Base-by-base conservation (phyloP, 2,888 invertebrate genomes). In the Prionchulus punctatus region DNA sequence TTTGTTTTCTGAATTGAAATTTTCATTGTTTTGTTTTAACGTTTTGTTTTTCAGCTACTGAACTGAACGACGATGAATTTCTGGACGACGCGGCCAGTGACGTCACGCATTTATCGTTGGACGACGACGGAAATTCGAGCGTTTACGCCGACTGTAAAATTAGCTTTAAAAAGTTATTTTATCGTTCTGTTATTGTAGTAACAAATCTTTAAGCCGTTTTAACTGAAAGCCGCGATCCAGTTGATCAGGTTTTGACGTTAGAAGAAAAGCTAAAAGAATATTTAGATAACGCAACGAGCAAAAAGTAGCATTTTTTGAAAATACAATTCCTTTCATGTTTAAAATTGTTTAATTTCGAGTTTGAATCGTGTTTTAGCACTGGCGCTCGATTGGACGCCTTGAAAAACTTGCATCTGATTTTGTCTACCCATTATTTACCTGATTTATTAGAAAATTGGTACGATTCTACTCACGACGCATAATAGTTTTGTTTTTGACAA, bases 261-360 rank as follows among this genome's bases (percentile, higher is more conserved):
- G 91, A 92, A 73, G 89, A 90, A 65, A 88, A 88, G 71, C 78
- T 94, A 30, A 78, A 81, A 30, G 88, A 89, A 69, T 80, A 84
- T 1, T 80, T 94, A 54, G 94, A 96, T 68, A 85, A 84, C 27
- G 78, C 89, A 43, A 81, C 82, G n/a, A 86, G 90, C 62, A 88
- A 91, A 66, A 86, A 88, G 60, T 75, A 64, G 54, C 12, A 36
- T 36, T 18, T 18, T 12, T 18, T 7, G 12, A 18, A 36, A 18
- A 7, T 7, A 7, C 36, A 18, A 18, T 36, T 36, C 18, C 36
- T 36, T 25, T 31, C 53, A 30, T 55, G 28, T 43, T 26, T 4
- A 58, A 50, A 18, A 42, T 42, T 36, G 21, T 21, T 23, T 30
- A 52, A 48, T 45, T 30, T n/a, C 1, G 21, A 47, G 18, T 12